A percentile compares a stretch with the other conserved stretches of the same genome.
Conservation (phyloP, 2,888 invertebrate species). For the Dione juno region DNA sequence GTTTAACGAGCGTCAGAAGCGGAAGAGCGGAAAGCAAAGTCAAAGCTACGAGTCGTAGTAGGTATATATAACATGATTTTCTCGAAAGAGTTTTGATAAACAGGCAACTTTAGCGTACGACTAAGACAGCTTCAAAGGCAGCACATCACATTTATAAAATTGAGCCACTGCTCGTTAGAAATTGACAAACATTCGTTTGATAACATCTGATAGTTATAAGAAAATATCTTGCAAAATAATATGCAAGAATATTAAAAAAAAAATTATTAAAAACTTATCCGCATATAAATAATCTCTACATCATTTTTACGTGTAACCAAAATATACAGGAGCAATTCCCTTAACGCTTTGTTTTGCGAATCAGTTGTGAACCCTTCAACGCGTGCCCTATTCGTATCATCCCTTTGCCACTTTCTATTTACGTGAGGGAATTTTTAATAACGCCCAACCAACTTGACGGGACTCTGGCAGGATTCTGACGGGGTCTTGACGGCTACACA, state of each 20-base stretch:
- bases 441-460: conserved; percentile 32
- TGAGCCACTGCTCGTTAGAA: conserved; percentile 23
- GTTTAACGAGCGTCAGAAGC: conserved; percentile 31
- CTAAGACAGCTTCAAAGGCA: conserved; percentile 31
- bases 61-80: conserved; percentile 22
- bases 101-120: conserved; percentile 22
- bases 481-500: conserved; percentile 32
- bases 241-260: neutral
- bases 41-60: conserved; percentile 17
- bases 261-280: neutral
- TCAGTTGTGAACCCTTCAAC: conserved; percentile 35
- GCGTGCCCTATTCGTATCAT: conserved; percentile 35
- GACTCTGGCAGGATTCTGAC: conserved; percentile 15
- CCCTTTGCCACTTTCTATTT: conserved; percentile 39
- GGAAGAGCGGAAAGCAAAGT: conserved; percentile 16
- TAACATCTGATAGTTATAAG: conserved; percentile 1
- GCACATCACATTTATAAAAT: conserved; percentile 13
- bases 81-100: conserved; percentile 24
- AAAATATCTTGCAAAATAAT: neutral
- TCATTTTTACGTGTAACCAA: neutral
- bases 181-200: conserved; percentile 28
- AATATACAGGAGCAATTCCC: conserved; percentile 14
- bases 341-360: conserved; percentile 28
- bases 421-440: conserved; percentile 44
- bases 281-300: neutral